Base-by-base conservation (phyloP, 2,113 vertebrate species). In the Hiodon tergisus region DNA sequence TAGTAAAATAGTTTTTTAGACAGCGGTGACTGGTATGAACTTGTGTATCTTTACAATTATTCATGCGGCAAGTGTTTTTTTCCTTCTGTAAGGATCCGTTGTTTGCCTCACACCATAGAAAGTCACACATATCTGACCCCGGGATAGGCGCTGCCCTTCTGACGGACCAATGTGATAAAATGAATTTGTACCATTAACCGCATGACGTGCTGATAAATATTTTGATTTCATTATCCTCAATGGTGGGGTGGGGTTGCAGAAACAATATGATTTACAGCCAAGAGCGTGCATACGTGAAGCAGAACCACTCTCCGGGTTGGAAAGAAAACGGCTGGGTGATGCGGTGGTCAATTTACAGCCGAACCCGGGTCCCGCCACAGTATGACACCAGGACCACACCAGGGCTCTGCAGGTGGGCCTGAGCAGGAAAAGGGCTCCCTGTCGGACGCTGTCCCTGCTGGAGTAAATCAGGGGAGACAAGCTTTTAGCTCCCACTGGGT, bases 1-100 rank as follows among this genome's bases (percentile, higher is more conserved):
- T 83, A 78, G 69, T 83, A 77, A 88, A 86, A 84, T 58, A 14
- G 69, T 5, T 51, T 77, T 77, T 78, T 74, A 81, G 80, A 82
- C 76, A 59, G 67, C 4, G 47, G 9, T 17, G 6, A 4, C 47
- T 69, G n/a, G 13, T 47, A 69, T 51, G 48, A 31, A 31, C 31
- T 31, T 31, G 31, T 31, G 31, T 31, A 31, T 31, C 31, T 31
- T 31, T 31, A 31, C 31, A 31, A 31, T 31, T 31, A 31, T 31
- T 31, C 31, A 31, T 31, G 31, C 31, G 31, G 31, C 31, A 31
- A 5, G 54, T 57, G 54, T 57, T 57, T 57, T 57, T 5, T 31
- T 31, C 31, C 31, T 31, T 31, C 31, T 31, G 31, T 31, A 31
- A 31, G 31, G 31, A 31, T 31, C 31, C 31, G 31, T 31, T 31